Evolutionary conservation across 2,113 vertebrate species (phyloP), one percentile per base, ranked within the genome.

Genomic region (Notothenia coriiceps): DNA sequence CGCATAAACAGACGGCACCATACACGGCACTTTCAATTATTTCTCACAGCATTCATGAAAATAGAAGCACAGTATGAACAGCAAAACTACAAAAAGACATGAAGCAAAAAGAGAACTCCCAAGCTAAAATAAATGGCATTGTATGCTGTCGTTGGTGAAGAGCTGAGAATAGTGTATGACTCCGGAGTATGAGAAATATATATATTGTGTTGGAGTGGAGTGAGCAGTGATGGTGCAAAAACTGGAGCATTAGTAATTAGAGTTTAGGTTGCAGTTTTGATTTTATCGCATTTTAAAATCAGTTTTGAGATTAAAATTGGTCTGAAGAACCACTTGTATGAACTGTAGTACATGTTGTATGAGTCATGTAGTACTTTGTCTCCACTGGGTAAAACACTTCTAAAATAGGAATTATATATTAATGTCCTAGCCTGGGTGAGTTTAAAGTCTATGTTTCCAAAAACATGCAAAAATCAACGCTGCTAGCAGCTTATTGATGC

Each of bases 11-110:
- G 91, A 90, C 85, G 90, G 89, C 90, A 74, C 54, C 67, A 72
- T 77, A 77, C 91, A 70, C 80, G 47, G 80, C 73, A 72, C 91
- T 94, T 93, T 93, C 91, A 93, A 94, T 94, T 93, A 94, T 94
- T 94, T 92, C 92, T 92, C 93, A 84, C 92, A 91, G 92, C 92
- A 89, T 92, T 93, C 88, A 92, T 90, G 86, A 83, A 91, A 94
- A 93, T 92, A 93, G 90, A 91, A 83, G 84, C 93, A 79, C 93
- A 90, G 84, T 85, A 90, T 61, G 86, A 91, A 90, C 77, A 82
- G 89, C 80, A 86, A 89, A 90, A 89, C 89, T 93, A 92, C 90
- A 92, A 91, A 93, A 93, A 92, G 84, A 89, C 83, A 82, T n/a
- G 43, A 63, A 79, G 85, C n/a, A 79, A 81, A 84, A 85, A 82